Conservation (phyloP, 2,888 invertebrate species). For the Drosophila paramelanica region DNA sequence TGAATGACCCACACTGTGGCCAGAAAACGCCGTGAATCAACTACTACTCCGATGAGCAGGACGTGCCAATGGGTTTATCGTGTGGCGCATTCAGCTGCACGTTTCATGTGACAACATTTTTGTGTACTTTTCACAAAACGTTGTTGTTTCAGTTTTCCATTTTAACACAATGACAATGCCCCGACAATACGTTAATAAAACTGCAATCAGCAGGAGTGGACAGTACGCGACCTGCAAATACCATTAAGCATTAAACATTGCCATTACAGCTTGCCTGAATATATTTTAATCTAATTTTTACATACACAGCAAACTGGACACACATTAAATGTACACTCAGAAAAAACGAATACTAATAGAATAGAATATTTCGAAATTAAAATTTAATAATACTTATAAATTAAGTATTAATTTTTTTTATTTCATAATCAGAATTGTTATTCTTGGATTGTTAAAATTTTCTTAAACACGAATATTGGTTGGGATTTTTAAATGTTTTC, state of each 20-base stretch:
- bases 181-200: neutral
- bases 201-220: neutral
- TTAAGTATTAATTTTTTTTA: too few relatives aligned
- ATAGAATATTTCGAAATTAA: too few relatives aligned
- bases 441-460: too few relatives aligned
- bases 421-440: too few relatives aligned
- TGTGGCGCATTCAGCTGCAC: constrained; percentile 24
- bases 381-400: too few relatives aligned
- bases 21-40: constrained; percentile 17
- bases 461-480: too few relatives aligned
- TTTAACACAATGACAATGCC: neutral
- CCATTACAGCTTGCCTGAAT: neutral
- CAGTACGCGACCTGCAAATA: neutral
- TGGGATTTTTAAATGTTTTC: too few relatives aligned
- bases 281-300: constrained; percentile 1
- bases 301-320: neutral
- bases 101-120: constrained; percentile 42
- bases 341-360: too few relatives aligned
- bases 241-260: neutral
- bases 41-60: constrained; percentile 35
- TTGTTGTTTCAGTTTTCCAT: constrained; percentile 14
- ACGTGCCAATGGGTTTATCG: constrained; percentile 50
- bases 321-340: neutral
- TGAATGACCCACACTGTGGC: constrained; percentile 18
- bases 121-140: constrained; percentile 17